Base-by-base conservation (phyloP, 2,888 invertebrate species). In the Busseola fusca region DNA sequence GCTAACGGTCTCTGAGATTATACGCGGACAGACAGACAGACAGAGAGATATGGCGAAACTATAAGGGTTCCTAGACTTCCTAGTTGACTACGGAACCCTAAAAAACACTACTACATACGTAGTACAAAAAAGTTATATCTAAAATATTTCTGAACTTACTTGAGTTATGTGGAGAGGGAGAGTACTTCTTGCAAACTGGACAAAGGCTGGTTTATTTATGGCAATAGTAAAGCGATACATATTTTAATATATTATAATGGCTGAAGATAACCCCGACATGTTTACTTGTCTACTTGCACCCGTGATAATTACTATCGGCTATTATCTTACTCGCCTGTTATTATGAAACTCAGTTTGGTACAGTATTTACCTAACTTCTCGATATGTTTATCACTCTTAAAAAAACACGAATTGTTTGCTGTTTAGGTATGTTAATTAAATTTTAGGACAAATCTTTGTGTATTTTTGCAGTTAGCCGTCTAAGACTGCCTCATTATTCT, bases 201-300 rank as follows among this genome's bases (percentile, higher is more conserved):
- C 83, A 84, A 86, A 80, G 83, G 85, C 74, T 82, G 80, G 71
- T 65, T 80, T 85, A 78, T 84, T 80, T 83, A 92, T 92, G 89
- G 66, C 77, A 78, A 73, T 73, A 77, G 73, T 83, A 88, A 89
- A 89, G 86, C 82, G 84, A n/a, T 76, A 78, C 76, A 79, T 80
- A 77, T 83, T 86, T 82, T 87, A 87, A 89, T 92, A 68, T 50
- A 68, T 50, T 91, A 84, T 83, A 87, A 87, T 86, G 78, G 74
- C 70, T 80, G 37, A 12, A 87, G 94, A 94, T 94, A 94, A 93
- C 94, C 94, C 83, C 83, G 78, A 76, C 78, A 66, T 93, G 91
- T 91, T 93, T 91, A 92, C 88, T 84, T 82, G 82, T 76, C 78
- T 74, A 82, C 79, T 86, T 86, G 87, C 85, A 87, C 87, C 76